Base-by-base conservation (phyloP, 2,797 vertebrate species). In the Semaprochilodus insignis region DNA sequence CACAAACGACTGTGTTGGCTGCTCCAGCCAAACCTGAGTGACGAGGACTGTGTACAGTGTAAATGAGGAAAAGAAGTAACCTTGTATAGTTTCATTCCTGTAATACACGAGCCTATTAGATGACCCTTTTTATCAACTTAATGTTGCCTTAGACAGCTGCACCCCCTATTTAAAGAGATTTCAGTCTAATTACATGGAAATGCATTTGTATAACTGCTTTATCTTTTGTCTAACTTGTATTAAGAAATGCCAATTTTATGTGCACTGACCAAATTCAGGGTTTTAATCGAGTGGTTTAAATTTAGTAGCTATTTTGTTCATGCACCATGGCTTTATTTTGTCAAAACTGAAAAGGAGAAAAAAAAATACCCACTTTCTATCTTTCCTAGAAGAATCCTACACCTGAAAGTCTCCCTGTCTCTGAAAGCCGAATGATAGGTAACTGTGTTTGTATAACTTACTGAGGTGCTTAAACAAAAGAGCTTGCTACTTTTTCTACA, bases 101-200 rank as follows among this genome's bases (percentile, higher is more conserved):
- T 92, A 92, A 92, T 93, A 90, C 92, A 92, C 86, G 88, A 90
- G 81, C 91, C 90, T 90, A 91, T 77, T 93, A 93, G 91, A 91
- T 88, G 27, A 80, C 81, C 85, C 89, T 90, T 94, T 94, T 94
- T 93, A 93, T 92, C 85, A 81, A 92, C 93, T 91, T 91, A 91
- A 93, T 93, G 90, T 93, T 93, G 94, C 94, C 93, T 94, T 95
- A 93, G 94, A 94, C 90, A 92, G 92, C 90, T 91, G 88, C 89
- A 87, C 90, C 91, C 92, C 92, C 88, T 93, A 93, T 95, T 95
- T 93, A 93, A 94, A 89, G 74, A 88, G 84, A 71, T 82, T 90
- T 79, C 70, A 91, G 86, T 93, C 87, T 91, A 90, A 90, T 92
- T 92, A 89, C 90, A 90, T 88, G 87, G 90, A 91, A 91, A 75